Base-by-base conservation (phyloP, 2,797 vertebrate genomes). In the Cyprinella venusta region DNA sequence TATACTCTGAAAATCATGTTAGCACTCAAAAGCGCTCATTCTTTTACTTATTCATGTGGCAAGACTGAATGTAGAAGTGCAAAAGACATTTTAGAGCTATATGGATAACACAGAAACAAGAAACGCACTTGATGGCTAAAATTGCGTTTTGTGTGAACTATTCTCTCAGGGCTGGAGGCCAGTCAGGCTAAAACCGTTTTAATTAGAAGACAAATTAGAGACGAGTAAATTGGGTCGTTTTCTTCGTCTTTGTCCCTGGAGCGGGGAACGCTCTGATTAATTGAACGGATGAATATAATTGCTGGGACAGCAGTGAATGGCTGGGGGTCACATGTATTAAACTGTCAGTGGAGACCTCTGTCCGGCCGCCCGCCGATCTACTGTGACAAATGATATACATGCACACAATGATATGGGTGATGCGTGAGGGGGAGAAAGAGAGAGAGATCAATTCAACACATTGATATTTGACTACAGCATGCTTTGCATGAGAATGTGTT, bases 181-280 rank as follows among this genome's bases (percentile, higher is more conserved):
- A 36, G 79, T 52, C 59, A 65, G 38, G 67, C 40, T 67, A 79
- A 68, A 81, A 79, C 45, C 13, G 89, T 93, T 93, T 94, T 95
- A 94, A 95, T 96, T 95, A 95, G 93, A 88, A 91, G 90, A 93
- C 92, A 93, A 94, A 96, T 94, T 92, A 94, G 89, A 92, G 89
- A 86, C 88, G 92, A 94, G 93, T 94, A 92, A 94, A 95, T 94
- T 88, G 93, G 93, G 76, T 84, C 80, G 70, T 85, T 86, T 87
- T 87, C 92, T 81, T 84, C 90, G n/a, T 33, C 69, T 79, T 52
- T 69, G 26, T 61, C 75, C 85, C 75, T 48, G 61, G 54, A 82
- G 72, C 38, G 48, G 71, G 19, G 38, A 48, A 76, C 0, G 59
- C 74, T 36, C 92, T 93, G 93, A 94, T 94, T 94, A 94, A 94